Conservation (phyloP, 2,888 invertebrate genomes). For the Athalia rosae region DNA sequence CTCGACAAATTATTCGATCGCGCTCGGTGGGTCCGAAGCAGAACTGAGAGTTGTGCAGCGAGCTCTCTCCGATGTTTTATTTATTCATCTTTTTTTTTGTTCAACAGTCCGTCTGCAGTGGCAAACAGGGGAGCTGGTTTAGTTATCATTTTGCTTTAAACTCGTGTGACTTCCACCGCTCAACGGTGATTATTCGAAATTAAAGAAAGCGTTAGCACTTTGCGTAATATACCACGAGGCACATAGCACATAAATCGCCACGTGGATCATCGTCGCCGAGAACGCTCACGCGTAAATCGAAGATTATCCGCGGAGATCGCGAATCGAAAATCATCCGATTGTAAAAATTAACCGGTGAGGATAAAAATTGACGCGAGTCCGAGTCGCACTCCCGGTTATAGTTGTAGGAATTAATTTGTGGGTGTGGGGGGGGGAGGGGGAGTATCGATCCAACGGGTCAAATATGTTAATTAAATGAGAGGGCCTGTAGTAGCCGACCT, state of each 20-base stretch:
- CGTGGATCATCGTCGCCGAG: too few species aligned
- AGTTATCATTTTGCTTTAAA: constrained; percentile 31
- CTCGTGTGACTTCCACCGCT: neutral
- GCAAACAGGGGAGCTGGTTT: neutral
- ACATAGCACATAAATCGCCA: neutral
- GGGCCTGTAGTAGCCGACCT: constrained; percentile 12
- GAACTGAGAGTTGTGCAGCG: constrained; percentile 2
- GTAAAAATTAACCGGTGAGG: constrained; percentile 8
- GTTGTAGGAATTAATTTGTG: constrained; percentile 22
- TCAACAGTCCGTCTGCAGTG: too few species aligned
- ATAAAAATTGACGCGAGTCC: neutral
- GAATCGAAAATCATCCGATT: neutral
- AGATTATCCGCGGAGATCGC: too few species aligned
- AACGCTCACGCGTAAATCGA: too few species aligned
- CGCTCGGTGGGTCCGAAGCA: constrained; percentile 4
- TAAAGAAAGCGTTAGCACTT: constrained; percentile 23
- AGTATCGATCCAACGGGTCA: constrained; percentile 33
- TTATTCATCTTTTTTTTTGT: neutral
- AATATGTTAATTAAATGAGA: constrained; percentile 31
- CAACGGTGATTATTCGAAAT: constrained; percentile 25
- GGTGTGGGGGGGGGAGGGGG: neutral
- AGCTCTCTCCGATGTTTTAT: neutral
- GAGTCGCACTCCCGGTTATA: neutral
- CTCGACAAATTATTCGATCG: constrained; percentile 40
- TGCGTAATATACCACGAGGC: neutral